Base-by-base conservation (phyloP, 2,888 invertebrate species). In the Sinelater perroti region DNA sequence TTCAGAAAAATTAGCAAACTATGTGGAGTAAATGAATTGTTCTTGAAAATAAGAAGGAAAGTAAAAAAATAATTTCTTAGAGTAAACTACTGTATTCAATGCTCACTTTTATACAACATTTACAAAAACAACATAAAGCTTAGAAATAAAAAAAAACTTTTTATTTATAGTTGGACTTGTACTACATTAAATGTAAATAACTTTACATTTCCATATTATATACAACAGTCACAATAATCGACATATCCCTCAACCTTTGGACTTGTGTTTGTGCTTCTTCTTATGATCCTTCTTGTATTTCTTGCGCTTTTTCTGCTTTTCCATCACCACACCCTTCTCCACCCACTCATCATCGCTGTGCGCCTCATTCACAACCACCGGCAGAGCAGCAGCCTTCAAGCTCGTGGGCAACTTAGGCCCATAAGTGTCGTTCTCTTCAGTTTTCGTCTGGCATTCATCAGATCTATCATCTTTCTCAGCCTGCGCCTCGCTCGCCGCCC, bases 381-480 rank as follows among this genome's bases (percentile, higher is more conserved):
- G 75, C 60, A 40, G 40, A 24, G 24, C 24, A 28, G n/a, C 26
- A 1, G 21, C 10, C 1, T 16, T 8, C 13, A 17, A 24, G 31
- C 18, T 42, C 2, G 33, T 3, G 1, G 87, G 86, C 62, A 86
- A 79, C 70, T 80, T 83, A 0, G 86, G 87, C 0, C 86, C 86
- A 47, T 86, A 87, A 10, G 79, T 71, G 65, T 80, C 70, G 31
- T 67, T 63, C 13, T 56, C 31, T 8, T n/a, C 16, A 11, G 20
- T 8, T 0, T 17, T 14, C 35, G n/a, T 28, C 8, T 1, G 6
- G 5, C 58, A 47, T 30, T 44, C 46, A 17, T 26, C 14, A 46
- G 26, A 10, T 13, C 16, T 3, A 18, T 7, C 49, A 42, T 56
- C 52, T 50, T 38, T 20, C 45, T 38, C 35, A 44, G 45, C 47